These are phyloP conservation scores for Rambutsinella grinnellia DNA, from an alignment of 2,888 invertebrate species.

Conservation along the genomic window DNA sequence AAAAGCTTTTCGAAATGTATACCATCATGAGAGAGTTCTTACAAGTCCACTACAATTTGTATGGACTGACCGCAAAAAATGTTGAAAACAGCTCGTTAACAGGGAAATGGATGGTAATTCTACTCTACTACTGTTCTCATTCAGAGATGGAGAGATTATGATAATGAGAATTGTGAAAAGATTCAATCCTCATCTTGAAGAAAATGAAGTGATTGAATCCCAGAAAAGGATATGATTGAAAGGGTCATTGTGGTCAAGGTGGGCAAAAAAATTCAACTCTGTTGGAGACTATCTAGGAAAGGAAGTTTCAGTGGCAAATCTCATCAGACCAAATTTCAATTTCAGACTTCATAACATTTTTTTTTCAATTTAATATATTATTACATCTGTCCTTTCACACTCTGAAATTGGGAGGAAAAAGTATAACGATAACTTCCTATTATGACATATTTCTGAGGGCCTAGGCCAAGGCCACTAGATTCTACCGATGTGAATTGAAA, in stretches of 20 bases:
- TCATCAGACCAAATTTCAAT: neutral
- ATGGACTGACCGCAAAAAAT: conserved; percentile 28
- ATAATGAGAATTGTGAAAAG: neutral
- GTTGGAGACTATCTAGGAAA: conserved; percentile 9
- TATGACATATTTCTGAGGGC: conserved; percentile 11
- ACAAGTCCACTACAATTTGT: conserved; percentile 27
- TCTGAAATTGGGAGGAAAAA: too few species aligned
- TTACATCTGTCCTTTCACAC: too few species aligned
- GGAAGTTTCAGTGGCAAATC: conserved; percentile 19
- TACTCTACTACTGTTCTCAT: neutral
- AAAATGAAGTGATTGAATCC: conserved; percentile 19
- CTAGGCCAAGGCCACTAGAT: conserved; percentile 27
- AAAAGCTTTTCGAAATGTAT: conserved; percentile 29
- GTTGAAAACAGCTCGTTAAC: conserved; percentile 26
- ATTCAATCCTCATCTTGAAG: neutral
- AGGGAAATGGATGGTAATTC: neutral
- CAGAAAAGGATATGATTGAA: conserved; percentile 11
- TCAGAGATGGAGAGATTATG: conserved; percentile 5
- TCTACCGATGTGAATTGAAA: neutral
- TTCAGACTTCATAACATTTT: too few species aligned
- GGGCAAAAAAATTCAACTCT: conserved; percentile 20
- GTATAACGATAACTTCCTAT: too few species aligned
- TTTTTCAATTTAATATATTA: too few species aligned
- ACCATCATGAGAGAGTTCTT: conserved; percentile 6
- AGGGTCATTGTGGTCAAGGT: conserved; percentile 27